Percentiles rank a stretch among this genome's conserved stretches.
These are phyloP conservation scores for Botia almorhae DNA, from an alignment of 2,797 vertebrate species.

Conservation along the genomic window DNA sequence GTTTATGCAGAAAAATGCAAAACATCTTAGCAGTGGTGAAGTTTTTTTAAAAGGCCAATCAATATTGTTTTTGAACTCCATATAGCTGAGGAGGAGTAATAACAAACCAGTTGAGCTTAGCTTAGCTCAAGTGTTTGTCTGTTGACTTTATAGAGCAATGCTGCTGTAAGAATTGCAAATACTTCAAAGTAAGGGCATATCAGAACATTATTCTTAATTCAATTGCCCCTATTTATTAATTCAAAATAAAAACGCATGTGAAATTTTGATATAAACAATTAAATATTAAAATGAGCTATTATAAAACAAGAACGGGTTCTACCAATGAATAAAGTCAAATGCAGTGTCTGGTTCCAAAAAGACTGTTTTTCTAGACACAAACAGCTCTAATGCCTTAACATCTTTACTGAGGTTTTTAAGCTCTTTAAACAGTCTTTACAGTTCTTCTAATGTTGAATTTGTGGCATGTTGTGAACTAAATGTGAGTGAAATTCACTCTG, in stretches of 20 bases:
- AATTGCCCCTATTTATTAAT: not conserved
- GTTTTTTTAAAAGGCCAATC: slow-evolving; percentile 8
- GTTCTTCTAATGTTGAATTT: not conserved
- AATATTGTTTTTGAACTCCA: not conserved
- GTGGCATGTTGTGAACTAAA: not conserved
- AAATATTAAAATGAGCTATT: no score
- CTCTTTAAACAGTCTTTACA: no score
- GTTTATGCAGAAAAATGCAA: not conserved
- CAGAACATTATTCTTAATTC: not conserved
- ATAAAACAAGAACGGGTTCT: no score
- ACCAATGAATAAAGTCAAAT: no score
- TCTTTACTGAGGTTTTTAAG: no score
- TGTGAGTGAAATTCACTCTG: not conserved
- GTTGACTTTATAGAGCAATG: not conserved
- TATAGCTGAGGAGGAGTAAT: not conserved
- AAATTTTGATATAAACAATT: no score
- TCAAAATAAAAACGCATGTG: no score
- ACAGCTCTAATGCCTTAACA: no score
- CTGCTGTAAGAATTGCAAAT: not conserved
- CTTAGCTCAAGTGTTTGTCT: not conserved
- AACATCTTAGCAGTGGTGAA: not conserved
- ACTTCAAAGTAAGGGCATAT: not conserved
- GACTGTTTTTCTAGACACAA: no score
- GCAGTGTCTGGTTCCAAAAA: no score
- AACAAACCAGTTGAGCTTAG: not conserved